phyloP scores from a whole-genome alignment of 1,140 invertebrate genomes.

The Hypsibius dujardini region DNA sequence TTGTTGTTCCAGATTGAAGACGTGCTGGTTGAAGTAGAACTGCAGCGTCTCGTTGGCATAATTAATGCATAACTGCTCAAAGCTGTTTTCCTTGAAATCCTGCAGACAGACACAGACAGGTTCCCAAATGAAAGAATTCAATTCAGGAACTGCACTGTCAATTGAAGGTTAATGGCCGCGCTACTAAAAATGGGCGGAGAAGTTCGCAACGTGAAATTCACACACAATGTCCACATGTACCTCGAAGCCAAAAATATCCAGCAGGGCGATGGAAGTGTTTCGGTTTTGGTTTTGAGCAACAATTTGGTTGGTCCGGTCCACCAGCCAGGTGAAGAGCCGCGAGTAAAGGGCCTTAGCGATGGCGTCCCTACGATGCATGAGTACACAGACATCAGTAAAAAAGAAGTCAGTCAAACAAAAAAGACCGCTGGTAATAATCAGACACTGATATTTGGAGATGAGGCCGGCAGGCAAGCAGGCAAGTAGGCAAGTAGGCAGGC shows the following conservation, averaged over 20 bases:
- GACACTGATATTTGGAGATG: too few relatives aligned
- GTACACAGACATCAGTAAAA: too few relatives aligned
- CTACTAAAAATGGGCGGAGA: neutral
- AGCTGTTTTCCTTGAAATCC: conserved; percentile 76
- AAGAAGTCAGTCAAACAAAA: too few relatives aligned
- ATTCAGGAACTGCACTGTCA: conserved; percentile 30
- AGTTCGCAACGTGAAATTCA: conserved; percentile 18
- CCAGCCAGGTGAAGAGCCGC: conserved; percentile 84
- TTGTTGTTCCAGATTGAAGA: conserved; percentile 82
- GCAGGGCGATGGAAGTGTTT: conserved; percentile 41
- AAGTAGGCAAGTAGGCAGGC: too few relatives aligned
- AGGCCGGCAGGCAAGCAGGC: too few relatives aligned
- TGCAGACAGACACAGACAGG: conserved; percentile 40
- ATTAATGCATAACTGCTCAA: conserved; percentile 94
- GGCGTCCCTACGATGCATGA: conserved; percentile 48
- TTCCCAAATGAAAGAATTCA: neutral
- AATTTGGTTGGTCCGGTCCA: conserved; percentile 66
- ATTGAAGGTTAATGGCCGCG: too few relatives aligned
- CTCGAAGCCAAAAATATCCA: conserved; percentile 54
- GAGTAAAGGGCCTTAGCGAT: conserved; percentile 89
- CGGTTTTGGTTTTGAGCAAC: conserved; percentile 23
- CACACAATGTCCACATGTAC: conserved; percentile 18
- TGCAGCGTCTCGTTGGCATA: conserved; percentile 93
- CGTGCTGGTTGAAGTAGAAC: conserved; percentile 86
- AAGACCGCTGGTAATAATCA: too few relatives aligned